These are phyloP conservation scores for Brachypterus glaber DNA, from an alignment of 2,888 invertebrate species.

Conservation along the genomic window DNA sequence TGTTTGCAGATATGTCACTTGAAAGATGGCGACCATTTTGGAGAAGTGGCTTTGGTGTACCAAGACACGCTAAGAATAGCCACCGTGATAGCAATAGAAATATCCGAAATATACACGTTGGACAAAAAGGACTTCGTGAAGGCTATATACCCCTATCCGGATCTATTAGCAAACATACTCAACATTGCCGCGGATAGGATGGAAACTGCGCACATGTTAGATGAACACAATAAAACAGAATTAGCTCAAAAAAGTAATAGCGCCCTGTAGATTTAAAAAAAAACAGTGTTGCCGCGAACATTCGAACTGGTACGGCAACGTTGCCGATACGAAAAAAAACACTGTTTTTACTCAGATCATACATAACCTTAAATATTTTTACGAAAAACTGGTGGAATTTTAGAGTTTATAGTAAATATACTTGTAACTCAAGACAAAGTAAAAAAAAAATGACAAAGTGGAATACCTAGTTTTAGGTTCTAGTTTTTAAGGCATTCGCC, in stretches of 20 bases:
- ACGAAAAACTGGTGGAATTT: too few species aligned
- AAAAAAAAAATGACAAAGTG: too few species aligned
- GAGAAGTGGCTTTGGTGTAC: slow-evolving; percentile 41
- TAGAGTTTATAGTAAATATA: too few species aligned
- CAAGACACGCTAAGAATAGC: slow-evolving; percentile 35
- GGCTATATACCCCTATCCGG: slow-evolving; percentile 40
- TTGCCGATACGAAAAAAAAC: too few species aligned
- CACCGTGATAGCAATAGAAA: slow-evolving; percentile 38
- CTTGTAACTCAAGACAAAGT: too few species aligned
- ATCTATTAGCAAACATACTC: slow-evolving; percentile 42
- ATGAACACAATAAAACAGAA: slow-evolving; percentile 32
- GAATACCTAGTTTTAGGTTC: too few species aligned
- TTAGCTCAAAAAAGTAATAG: slow-evolving; percentile 13
- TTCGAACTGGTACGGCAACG: too few species aligned
- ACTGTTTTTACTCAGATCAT: too few species aligned
- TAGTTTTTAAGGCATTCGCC: too few species aligned
- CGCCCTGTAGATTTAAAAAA: too few species aligned
- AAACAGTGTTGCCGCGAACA: too few species aligned
- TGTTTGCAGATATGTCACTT: slow-evolving; percentile 42
- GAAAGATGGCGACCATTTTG: slow-evolving; percentile 49
- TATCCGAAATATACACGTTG: slow-evolving; percentile 38
- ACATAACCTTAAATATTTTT: too few species aligned
- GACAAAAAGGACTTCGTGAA: slow-evolving; percentile 38
- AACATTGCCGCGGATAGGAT: slow-evolving; percentile 42
- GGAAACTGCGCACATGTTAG: slow-evolving; percentile 43